phyloP scores from a whole-genome alignment of 2,113 vertebrate genomes.

The Ctenomys sociabilis region DNA sequence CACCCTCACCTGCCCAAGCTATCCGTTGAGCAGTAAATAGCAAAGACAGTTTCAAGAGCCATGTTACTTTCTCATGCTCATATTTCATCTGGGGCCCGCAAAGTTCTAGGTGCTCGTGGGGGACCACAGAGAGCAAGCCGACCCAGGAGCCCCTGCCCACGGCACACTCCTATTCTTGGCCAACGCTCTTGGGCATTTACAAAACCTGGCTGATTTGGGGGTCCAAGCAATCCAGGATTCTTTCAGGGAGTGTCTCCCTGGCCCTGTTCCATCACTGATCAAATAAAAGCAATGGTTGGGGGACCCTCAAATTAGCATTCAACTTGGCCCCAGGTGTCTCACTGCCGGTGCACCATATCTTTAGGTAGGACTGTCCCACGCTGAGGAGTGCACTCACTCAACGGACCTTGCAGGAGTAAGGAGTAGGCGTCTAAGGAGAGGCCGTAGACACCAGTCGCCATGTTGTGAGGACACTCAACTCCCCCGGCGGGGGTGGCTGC shows the following conservation, averaged over 20 bases:
- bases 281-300: background rate
- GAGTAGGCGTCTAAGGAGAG: background rate
- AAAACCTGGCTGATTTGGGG: background rate
- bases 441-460: background rate
- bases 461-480: background rate
- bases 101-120: background rate
- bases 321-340: background rate
- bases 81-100: background rate
- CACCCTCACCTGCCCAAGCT: background rate
- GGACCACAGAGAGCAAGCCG: background rate
- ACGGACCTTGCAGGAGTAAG: background rate
- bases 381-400: background rate
- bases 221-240: background rate
- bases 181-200: background rate
- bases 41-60: background rate
- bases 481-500: background rate
- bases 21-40: background rate
- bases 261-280: background rate
- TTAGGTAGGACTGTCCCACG: too few relatives aligned
- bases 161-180: background rate
- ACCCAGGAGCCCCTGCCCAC: fast-evolving
- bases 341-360: background rate
- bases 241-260: background rate
- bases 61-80: background rate
- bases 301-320: background rate